Base-by-base conservation (phyloP, 2,113 vertebrate species). In the Azemiops feae region DNA sequence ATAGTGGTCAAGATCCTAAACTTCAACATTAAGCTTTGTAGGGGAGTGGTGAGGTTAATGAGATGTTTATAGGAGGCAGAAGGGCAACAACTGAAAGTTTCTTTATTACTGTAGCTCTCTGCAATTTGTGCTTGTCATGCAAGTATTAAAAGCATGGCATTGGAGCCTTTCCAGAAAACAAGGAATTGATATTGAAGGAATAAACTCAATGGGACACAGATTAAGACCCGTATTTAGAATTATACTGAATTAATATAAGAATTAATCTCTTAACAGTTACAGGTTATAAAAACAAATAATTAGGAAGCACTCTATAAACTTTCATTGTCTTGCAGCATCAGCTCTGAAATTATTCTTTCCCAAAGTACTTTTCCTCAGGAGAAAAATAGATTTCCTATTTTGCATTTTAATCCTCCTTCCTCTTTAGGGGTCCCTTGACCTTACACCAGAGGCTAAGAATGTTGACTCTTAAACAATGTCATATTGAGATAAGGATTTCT, bases 281-380 rank as follows among this genome's bases (percentile, higher is more conserved):
- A 30, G 43, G 91, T 64, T 74, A 39, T 92, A 64, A 69, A 88
- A 69, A 88, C 85, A 88, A 92, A 92, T 88, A 92, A 89, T 89
- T 89, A 92, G 58, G 87, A 92, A 88, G 58, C 50, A 25, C 34
- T 87, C 34, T 52, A 55, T 87, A 87, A 52, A 39, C 6, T 58
- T 74, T 18, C 23, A 30, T 88, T 92, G 52, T 69, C 85, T 69
- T 55, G 11, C 27, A 47, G 34, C 27, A 87, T 47, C 57, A n/a
- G 12, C 60, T 88, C 25, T 58, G 27, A 45, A 93, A 87, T 60
- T 27, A 3, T 88, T 88, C 43, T 69, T 91, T 47, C 89, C 60
- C 58, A 81, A 23, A 27, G 50, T 52, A 34, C 53, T 12, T n/a
- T 91, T 30, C 85, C 69, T 12, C 57, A 64, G 55, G 55, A 50